Percentiles rank a stretch among this genome's conserved stretches.
These are phyloP conservation scores for Troides aeacus DNA, from an alignment of 2,888 invertebrate genomes.

Conservation along the genomic window DNA sequence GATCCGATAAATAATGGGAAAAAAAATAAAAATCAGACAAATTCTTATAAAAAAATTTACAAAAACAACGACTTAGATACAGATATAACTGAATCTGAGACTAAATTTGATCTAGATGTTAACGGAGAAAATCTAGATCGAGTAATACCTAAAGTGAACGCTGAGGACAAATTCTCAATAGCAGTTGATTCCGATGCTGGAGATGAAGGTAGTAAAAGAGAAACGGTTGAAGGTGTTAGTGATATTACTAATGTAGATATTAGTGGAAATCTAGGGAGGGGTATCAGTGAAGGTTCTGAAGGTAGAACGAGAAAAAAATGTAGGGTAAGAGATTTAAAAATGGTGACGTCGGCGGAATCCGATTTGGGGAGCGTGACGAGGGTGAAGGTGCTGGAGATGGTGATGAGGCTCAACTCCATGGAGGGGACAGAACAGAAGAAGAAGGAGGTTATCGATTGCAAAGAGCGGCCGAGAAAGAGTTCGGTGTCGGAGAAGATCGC, in stretches of 20 bases:
- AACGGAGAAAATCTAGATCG: not conserved
- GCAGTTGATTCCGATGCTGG: not conserved
- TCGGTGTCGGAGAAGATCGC: slow-evolving; percentile 64
- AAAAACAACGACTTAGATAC: not conserved
- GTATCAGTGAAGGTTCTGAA: not conserved
- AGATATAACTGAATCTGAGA: not conserved
- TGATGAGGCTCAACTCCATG: slow-evolving; percentile 51
- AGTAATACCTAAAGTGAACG: not conserved
- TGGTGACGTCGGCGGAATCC: slow-evolving; percentile 50
- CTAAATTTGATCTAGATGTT: not conserved
- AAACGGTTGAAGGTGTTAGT: not conserved
- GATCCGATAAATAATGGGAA: not conserved
- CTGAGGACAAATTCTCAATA: not conserved
- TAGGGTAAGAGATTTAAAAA: slow-evolving; percentile 26
- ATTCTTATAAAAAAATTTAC: slow-evolving; percentile 11
- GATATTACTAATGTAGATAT: not conserved
- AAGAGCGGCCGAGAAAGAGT: slow-evolving; percentile 53
- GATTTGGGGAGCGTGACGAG: slow-evolving; percentile 51
- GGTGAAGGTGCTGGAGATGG: slow-evolving; percentile 50
- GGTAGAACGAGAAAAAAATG: not conserved
- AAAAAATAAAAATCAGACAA: not conserved
- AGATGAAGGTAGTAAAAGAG: not conserved
- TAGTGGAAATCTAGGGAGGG: not conserved
- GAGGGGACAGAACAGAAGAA: slow-evolving; percentile 37
- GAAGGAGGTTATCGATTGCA: slow-evolving; percentile 43